Percentiles rank a stretch among this genome's conserved stretches.
These are phyloP conservation scores for Dendrocincla tyrannina DNA, from an alignment of 2,797 vertebrate species.

Conservation along the genomic window DNA sequence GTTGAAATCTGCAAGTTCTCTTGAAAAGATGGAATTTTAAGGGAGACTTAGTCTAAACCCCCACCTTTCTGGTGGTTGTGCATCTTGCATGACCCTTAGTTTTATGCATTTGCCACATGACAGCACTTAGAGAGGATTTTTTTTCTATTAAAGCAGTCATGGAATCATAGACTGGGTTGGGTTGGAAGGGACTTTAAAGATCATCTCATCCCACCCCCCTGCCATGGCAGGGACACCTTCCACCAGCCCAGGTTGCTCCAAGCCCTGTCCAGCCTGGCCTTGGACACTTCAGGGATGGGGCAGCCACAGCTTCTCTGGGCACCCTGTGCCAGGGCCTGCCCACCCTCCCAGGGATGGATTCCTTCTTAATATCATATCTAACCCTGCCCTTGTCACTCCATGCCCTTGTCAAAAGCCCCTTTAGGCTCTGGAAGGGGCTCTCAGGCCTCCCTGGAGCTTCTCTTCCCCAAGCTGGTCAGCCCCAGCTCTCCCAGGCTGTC, in stretches of 20 bases:
- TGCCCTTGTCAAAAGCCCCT: not conserved
- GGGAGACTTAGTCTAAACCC: not conserved
- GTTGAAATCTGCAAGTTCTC: slow-evolving; percentile 14
- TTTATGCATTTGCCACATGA: not conserved
- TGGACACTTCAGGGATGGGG: not conserved
- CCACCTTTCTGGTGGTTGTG: not conserved
- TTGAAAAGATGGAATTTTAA: not conserved
- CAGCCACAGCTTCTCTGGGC: not conserved
- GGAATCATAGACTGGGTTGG: not conserved
- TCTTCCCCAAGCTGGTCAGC: not conserved
- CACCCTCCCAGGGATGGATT: not conserved
- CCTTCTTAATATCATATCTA: not conserved
- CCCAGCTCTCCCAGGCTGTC: not conserved
- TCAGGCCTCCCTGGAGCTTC: not conserved
- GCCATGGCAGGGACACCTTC: not conserved
- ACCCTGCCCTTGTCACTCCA: not conserved
- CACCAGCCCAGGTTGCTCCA: rapidly evolving
- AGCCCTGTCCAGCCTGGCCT: rapidly evolving
- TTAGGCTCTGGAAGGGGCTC: not conserved
- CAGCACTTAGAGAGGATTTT: not conserved
- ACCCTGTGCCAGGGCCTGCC: rapidly evolving
- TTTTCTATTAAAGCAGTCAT: not conserved
- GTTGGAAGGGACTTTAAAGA: not conserved
- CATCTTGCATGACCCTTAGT: rapidly evolving
- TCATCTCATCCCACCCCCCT: not conserved